Evolutionary conservation across 2,113 vertebrate species (phyloP).

Genomic region (Coryphaenoides rupestris): DNA sequence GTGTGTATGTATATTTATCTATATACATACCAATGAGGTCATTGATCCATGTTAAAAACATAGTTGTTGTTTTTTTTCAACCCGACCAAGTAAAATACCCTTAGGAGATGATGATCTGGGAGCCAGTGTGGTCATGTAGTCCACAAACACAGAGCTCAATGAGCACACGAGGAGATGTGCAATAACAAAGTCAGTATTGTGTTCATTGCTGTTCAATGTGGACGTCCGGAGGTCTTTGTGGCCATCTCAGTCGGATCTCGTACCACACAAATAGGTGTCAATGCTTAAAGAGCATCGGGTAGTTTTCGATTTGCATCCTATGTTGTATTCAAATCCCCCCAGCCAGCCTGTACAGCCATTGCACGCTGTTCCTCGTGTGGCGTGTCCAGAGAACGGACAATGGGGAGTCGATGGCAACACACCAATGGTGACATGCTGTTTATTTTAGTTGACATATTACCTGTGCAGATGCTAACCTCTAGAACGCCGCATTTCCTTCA

Average conservation of each 20-base stretch:
- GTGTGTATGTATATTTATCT: no score
- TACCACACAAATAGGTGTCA: no score
- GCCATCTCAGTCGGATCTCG: constrained; percentile 13
- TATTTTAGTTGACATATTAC: no score
- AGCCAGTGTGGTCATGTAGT: constrained; percentile 36
- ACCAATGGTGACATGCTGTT: no score
- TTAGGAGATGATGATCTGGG: constrained; percentile 52
- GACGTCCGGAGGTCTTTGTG: no score
- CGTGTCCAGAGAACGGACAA: neutral
- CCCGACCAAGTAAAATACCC: constrained; percentile 18
- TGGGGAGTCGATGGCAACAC: no score
- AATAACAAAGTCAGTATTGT: constrained; percentile 50
- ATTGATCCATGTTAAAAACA: constrained; percentile 23
- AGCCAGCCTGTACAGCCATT: neutral
- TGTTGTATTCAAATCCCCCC: neutral
- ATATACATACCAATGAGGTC: constrained; percentile 7
- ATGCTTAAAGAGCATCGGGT: no score
- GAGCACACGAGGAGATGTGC: constrained; percentile 41
- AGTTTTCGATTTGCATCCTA: no score
- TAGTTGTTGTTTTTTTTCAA: constrained; percentile 13
- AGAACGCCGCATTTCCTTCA: constrained; percentile 23
- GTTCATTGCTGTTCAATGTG: constrained; percentile 44
- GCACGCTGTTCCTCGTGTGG: neutral
- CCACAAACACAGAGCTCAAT: neutral
- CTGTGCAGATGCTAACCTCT: neutral